Percentiles rank a stretch among this genome's conserved stretches.
phyloP scores from a whole-genome alignment of 2,113 vertebrate genomes.

The Martes martes region DNA sequence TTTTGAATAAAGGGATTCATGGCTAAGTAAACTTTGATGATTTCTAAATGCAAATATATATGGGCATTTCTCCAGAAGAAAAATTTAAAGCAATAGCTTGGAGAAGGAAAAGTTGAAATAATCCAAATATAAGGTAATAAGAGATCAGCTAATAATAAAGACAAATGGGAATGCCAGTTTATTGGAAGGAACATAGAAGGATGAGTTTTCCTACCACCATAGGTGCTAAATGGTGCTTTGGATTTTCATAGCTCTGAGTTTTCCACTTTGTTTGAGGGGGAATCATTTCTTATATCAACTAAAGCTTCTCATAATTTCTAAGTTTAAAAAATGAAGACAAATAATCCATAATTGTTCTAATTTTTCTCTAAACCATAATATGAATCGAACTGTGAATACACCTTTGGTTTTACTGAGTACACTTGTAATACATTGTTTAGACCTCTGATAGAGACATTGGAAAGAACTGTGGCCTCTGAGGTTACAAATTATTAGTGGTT shows the following conservation, averaged over 20 bases:
- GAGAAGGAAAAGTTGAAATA: neutral
- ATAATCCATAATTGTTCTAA: neutral
- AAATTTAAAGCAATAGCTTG: neutral
- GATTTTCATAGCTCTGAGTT: neutral
- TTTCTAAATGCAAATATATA: neutral
- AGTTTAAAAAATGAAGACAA: neutral
- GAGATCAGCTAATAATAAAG: neutral
- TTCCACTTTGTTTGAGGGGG: neutral
- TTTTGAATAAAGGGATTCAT: neutral
- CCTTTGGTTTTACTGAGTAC: neutral
- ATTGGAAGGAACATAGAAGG: neutral
- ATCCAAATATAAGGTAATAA: neutral
- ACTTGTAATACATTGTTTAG: neutral
- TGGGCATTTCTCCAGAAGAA: neutral
- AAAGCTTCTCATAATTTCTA: neutral
- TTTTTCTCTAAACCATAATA: conserved; percentile 6
- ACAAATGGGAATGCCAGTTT: neutral
- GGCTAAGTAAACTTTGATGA: neutral
- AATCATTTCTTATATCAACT: neutral
- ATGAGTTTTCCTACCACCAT: neutral
- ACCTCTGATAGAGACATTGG: neutral
- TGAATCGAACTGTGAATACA: neutral
- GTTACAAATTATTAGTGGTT: neutral
- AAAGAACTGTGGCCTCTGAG: neutral
- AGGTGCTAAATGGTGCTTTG: neutral